These are phyloP conservation scores for Tichodroma muraria DNA, from an alignment of 2,113 vertebrate genomes.

Conservation along the genomic window DNA sequence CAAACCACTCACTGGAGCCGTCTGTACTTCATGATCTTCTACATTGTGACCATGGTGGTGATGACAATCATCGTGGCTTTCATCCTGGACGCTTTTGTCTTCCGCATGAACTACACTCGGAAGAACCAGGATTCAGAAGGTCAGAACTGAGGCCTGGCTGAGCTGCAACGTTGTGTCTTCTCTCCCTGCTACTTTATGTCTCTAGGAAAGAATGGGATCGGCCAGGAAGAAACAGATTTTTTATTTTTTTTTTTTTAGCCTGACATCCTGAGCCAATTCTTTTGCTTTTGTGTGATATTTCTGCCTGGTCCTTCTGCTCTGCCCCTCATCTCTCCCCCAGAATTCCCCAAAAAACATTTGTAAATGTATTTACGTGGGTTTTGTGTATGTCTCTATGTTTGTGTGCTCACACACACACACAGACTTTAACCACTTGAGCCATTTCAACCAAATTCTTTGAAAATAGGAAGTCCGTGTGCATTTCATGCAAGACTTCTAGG, in stretches of 20 bases:
- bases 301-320: not conserved
- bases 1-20: constrained; percentile 96
- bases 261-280: not conserved
- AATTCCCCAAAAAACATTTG: not conserved
- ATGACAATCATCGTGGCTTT: constrained; percentile 99
- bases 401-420: accelerated
- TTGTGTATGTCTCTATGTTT: accelerated
- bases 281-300: not conserved
- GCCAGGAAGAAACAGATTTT: not conserved
- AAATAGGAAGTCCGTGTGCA: accelerated
- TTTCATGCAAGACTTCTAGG: not conserved
- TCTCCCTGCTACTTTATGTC: not conserved
- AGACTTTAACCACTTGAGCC: not conserved
- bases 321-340: not conserved
- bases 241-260: not conserved
- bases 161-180: accelerated
- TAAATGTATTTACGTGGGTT: not conserved
- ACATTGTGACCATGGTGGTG: constrained; percentile 99
- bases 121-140: constrained; percentile 89
- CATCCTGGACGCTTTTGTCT: constrained; percentile 96
- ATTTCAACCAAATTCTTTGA: not conserved
- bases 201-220: not conserved
- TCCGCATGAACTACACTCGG: constrained; percentile 97
- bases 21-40: constrained; percentile 99
- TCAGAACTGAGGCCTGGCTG: not conserved